Evolutionary conservation across 2,797 vertebrate species (phyloP).

Genomic region (Myotis vivesi): DNA sequence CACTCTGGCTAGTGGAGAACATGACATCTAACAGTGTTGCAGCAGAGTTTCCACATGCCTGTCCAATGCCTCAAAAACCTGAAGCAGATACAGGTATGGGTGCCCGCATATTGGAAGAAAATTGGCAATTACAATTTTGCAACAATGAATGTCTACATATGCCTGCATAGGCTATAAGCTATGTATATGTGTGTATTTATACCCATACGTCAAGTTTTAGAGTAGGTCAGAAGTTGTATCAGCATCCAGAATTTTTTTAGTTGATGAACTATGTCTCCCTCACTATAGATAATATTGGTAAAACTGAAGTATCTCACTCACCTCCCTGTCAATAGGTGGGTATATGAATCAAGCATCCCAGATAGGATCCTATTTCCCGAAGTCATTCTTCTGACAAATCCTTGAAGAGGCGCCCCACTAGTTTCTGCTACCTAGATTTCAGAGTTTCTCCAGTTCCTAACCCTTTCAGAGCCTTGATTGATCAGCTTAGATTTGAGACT

Average conservation of each 20-base stretch:
- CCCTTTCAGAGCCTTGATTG: not conserved
- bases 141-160: not conserved
- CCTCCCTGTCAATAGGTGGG: not conserved
- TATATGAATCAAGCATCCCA: not conserved
- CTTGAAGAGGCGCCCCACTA: too few relatives aligned
- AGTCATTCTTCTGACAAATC: not conserved
- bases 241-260: not conserved
- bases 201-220: not conserved
- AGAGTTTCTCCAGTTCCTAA: not conserved
- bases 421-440: not conserved
- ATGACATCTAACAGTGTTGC: not conserved
- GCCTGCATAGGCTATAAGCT: not conserved
- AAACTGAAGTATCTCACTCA: not conserved
- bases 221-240: not conserved
- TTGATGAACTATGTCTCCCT: not conserved
- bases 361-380: not conserved
- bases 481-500: not conserved
- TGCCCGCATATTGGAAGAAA: not conserved
- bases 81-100: not conserved
- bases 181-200: not conserved
- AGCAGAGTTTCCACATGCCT: not conserved
- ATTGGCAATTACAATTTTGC: not conserved
- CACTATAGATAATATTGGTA: not conserved
- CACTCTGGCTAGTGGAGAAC: not conserved
- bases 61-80: not conserved